Evolutionary conservation across 2,113 vertebrate genomes (phyloP).

Genomic region (Emberiza fucata): DNA sequence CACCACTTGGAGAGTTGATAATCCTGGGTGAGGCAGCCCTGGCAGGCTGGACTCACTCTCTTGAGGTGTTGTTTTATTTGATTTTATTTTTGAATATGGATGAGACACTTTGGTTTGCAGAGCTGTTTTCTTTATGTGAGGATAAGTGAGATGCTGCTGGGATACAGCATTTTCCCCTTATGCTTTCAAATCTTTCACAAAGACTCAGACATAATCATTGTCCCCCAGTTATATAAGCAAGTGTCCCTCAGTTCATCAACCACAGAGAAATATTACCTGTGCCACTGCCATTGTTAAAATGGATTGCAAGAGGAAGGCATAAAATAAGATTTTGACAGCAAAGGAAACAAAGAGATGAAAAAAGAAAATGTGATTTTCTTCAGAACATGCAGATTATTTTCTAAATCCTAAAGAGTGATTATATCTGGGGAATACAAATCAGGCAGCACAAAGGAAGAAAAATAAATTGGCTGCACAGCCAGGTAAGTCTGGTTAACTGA

Average conservation of each 20-base stretch:
- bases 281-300: not conserved
- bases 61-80: not conserved
- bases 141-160: not conserved
- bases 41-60: not conserved
- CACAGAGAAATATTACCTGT: not conserved
- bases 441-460: not conserved
- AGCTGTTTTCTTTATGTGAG: not conserved
- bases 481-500: not conserved
- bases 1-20: not conserved
- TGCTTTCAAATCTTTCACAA: not conserved
- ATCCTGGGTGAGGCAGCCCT: not conserved
- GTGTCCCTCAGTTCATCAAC: not conserved
- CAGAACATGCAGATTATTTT: not conserved
- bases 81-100: not conserved
- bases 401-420: not conserved
- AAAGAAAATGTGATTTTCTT: not conserved
- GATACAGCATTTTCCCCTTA: not conserved
- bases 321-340: conserved; percentile 16
- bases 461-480: not conserved
- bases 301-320: not conserved
- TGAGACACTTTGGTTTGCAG: not conserved
- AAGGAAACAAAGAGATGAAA: not conserved
- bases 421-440: not conserved
- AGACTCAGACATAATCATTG: not conserved
- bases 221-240: not conserved